Evolutionary conservation across 2,113 vertebrate species (phyloP).

Genomic region (Equus quagga): DNA sequence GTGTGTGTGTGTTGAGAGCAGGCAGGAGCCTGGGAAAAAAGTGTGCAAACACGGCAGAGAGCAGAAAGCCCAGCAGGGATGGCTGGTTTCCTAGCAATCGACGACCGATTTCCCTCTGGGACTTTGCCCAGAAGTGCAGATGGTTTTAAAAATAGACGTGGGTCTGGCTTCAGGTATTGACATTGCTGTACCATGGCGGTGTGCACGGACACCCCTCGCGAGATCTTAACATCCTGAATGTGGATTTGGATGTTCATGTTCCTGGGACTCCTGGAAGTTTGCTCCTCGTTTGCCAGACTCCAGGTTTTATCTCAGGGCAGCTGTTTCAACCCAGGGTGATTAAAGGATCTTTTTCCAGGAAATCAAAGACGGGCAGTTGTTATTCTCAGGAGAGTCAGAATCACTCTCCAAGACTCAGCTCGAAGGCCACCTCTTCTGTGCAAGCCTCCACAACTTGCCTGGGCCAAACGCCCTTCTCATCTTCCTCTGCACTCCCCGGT

Average conservation of each 20-base stretch:
- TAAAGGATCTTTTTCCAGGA: not conserved
- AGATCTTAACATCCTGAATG: not conserved
- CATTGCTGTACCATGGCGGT: not conserved
- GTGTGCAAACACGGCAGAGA: not conserved
- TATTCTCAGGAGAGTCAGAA: not conserved
- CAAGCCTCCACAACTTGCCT: not conserved
- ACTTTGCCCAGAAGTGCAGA: constrained; percentile 66
- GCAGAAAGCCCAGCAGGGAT: constrained; percentile 44
- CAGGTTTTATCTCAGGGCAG: not conserved
- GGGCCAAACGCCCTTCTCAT: not conserved
- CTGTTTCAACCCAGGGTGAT: not conserved
- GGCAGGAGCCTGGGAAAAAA: constrained; percentile 18
- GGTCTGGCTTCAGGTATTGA: constrained; percentile 49
- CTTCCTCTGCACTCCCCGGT: not conserved
- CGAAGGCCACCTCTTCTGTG: not conserved
- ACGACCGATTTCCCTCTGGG: constrained; percentile 56
- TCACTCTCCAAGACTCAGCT: not conserved
- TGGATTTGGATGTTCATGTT: not conserved
- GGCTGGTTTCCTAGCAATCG: constrained; percentile 75
- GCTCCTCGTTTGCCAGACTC: not conserved
- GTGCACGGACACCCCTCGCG: not conserved
- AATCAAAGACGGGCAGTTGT: not conserved
- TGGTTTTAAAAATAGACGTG: constrained; percentile 63
- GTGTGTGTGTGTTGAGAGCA: not conserved
- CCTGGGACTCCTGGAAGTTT: not conserved